phyloP scores from a whole-genome alignment of 1,140 invertebrate genomes.

The Leptinotarsa texana region DNA sequence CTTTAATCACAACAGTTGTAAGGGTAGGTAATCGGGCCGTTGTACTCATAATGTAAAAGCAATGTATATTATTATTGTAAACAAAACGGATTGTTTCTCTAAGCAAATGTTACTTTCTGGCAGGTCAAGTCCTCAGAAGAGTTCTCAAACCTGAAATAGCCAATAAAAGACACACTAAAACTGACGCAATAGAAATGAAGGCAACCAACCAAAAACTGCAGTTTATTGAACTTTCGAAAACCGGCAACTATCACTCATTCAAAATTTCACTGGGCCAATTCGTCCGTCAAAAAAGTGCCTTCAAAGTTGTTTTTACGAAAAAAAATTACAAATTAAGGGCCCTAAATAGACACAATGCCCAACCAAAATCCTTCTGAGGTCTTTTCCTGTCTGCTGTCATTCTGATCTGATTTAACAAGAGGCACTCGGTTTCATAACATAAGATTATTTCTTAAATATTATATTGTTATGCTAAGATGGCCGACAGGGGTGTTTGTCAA shows the following conservation, averaged over 20 bases:
- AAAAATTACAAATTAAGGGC: slow-evolving; percentile 73
- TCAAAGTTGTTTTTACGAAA: slow-evolving; percentile 83
- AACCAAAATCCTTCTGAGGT: slow-evolving; percentile 65
- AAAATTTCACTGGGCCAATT: slow-evolving; percentile 77
- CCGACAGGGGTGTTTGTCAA: slow-evolving; percentile 40
- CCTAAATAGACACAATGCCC: slow-evolving; percentile 78
- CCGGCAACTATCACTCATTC: slow-evolving; percentile 58
- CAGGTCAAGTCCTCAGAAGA: slow-evolving; percentile 59
- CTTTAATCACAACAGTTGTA: slow-evolving; percentile 27
- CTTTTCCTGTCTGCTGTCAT: slow-evolving; percentile 57
- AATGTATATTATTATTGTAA: slow-evolving; percentile 5
- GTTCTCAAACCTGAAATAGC: slow-evolving; percentile 71
- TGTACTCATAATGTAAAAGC: slow-evolving; percentile 19
- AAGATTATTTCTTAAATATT: slow-evolving; percentile 59
- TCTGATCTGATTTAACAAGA: slow-evolving; percentile 48
- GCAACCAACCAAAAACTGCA: slow-evolving; percentile 57
- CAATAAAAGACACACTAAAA: slow-evolving; percentile 66
- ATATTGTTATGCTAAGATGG: slow-evolving; percentile 57
- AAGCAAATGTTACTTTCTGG: slow-evolving; percentile 55
- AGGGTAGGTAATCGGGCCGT: slow-evolving; percentile 21
- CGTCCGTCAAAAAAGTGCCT: slow-evolving; percentile 87
- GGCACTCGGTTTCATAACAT: slow-evolving; percentile 54
- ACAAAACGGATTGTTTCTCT: background rate
- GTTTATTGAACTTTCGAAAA: slow-evolving; percentile 68
- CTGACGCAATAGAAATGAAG: slow-evolving; percentile 64